Percentiles rank a stretch among this genome's conserved stretches.
Conservation (phyloP, 2,113 vertebrate species). For the Catharus fuscescens region DNA sequence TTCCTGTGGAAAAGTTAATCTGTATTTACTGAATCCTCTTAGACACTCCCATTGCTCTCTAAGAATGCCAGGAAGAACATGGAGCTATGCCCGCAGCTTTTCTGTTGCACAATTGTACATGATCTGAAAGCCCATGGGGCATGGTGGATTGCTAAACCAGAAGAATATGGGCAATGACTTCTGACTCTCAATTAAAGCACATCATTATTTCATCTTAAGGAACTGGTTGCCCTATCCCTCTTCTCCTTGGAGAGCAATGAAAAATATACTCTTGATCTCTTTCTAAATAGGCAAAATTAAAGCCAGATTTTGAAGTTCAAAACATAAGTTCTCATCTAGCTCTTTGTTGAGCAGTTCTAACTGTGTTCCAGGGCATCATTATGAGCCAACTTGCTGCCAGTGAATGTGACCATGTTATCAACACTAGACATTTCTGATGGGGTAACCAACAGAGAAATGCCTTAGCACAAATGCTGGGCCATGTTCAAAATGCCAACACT, state of each 20-base stretch:
- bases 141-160: background rate
- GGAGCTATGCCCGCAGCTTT: background rate
- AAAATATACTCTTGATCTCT: background rate
- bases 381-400: background rate
- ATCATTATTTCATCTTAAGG: background rate
- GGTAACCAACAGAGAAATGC: background rate
- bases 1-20: background rate
- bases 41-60: background rate
- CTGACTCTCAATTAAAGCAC: background rate
- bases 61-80: constrained; percentile 5
- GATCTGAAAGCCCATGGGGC: background rate
- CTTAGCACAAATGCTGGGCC: background rate
- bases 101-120: background rate
- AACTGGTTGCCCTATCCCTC: background rate
- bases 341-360: background rate
- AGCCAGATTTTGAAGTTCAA: background rate
- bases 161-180: background rate
- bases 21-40: background rate
- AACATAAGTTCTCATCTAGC: background rate
- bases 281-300: background rate
- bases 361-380: background rate
- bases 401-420: fast-evolving
- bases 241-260: background rate
- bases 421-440: background rate
- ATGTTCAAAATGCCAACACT: background rate